These are phyloP conservation scores for Cettia cetti DNA, from an alignment of 2,113 vertebrate species.

Conservation along the genomic window DNA sequence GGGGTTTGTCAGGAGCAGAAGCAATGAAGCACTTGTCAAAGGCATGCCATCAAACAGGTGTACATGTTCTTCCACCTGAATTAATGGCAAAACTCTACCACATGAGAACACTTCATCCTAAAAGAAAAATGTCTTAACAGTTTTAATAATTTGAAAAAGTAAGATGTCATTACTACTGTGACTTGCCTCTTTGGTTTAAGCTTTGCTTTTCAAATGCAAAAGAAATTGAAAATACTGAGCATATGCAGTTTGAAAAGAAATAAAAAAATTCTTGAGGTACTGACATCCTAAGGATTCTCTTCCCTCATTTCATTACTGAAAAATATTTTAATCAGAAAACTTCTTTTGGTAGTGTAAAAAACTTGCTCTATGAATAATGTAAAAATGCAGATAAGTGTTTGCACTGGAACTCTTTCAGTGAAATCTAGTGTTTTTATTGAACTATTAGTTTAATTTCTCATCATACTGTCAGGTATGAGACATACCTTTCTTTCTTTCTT, in stretches of 20 bases:
- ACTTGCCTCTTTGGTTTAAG: background rate
- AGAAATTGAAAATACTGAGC: background rate
- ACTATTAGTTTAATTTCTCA: background rate
- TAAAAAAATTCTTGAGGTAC: background rate
- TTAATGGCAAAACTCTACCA: background rate
- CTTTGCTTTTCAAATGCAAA: background rate
- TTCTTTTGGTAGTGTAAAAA: background rate
- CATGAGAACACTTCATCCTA: background rate
- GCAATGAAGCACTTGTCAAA: background rate
- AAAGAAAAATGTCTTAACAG: background rate
- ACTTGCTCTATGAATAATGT: background rate
- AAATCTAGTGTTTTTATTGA: background rate
- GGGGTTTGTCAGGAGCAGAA: background rate
- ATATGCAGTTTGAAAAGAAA: background rate
- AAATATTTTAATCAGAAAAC: background rate
- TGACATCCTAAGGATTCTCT: background rate
- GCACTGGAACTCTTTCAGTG: background rate
- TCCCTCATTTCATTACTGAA: background rate
- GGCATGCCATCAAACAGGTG: background rate
- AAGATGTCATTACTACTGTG: background rate
- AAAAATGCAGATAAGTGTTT: background rate
- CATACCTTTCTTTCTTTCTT: background rate
- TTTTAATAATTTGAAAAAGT: background rate
- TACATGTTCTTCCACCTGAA: background rate
- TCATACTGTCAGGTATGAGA: background rate